Base-by-base conservation (phyloP, 1,140 invertebrate species). In the Diabrotica undecimpunctata region DNA sequence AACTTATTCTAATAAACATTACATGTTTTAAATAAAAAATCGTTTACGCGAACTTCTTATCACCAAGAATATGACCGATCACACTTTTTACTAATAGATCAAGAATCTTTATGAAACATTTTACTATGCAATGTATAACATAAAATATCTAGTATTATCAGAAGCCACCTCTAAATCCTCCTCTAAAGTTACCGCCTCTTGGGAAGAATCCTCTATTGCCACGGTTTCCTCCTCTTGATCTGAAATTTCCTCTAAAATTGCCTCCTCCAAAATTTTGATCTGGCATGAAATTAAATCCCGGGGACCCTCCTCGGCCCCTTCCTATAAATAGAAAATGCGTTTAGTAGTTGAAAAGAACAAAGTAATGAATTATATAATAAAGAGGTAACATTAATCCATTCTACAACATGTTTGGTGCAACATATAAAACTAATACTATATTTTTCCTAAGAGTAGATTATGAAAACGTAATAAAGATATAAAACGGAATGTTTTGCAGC, bases 171-270 rank as follows among this genome's bases (percentile, higher is more conserved):
- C 67, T 58, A 57, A 72, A 72, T 14, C 66, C 66, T 37, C 65
- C 70, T 54, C 67, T 58, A 57, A 72, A 72, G 52, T 68, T 61
- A 11, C 67, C 71, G 62, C 70, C 68, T 69, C 70, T 66, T 12
- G 57, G 57, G 50, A 65, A 65, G 52, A 36, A 35, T 13, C 56
- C 60, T 14, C 60, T 61, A 6, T 66, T 55, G 57, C 57, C 36
- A 35, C 56, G 59, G 61, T 54, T 58, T 39, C 13, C 13, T 12
- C 54, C 54, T 36, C 52, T n/a, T 8, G 25, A n/a, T n/a, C 61
- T 41, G 7, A 9, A 25, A 14, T 25, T 37, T 10, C 53, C 37
- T n/a, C 53, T 11, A 11, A 39, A 13, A 38, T 14, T 46, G n/a
- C 39, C 57, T 14, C 39, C 52, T 14, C 7, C 7, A 46, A 37